Conservation (phyloP, 35 echinoderm and acorn worm genomes). For the Stichopus chloronotus region DNA sequence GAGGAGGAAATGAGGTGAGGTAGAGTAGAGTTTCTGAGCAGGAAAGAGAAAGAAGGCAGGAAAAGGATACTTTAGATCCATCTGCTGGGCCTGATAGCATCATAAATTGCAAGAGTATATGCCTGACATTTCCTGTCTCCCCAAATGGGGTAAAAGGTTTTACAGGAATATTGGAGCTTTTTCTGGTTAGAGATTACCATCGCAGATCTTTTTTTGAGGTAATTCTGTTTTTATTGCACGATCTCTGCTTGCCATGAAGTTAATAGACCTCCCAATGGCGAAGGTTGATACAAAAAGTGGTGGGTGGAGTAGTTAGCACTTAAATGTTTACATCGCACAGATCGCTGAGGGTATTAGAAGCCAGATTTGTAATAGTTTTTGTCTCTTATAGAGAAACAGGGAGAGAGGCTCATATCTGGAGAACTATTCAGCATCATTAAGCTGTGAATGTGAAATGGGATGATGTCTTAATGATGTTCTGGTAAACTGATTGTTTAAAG, state of each 20-base stretch:
- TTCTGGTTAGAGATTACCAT: conserved; percentile 3
- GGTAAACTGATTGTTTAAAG: too few species aligned
- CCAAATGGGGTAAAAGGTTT: conserved; percentile 52
- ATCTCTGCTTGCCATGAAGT: neutral
- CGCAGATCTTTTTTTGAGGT: conserved; percentile 2
- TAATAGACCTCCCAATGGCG: neutral
- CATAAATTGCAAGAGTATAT: conserved; percentile 47
- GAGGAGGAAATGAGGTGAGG: conserved; percentile 54
- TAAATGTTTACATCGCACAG: neutral
- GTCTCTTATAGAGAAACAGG: too few species aligned
- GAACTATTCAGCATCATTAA: too few species aligned
- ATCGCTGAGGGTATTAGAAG: neutral
- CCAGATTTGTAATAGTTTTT: too few species aligned
- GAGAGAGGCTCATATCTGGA: too few species aligned
- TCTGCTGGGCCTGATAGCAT: conserved; percentile 54
- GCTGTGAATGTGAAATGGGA: too few species aligned
- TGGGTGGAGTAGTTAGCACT: neutral
- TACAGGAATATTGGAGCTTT: conserved; percentile 1
- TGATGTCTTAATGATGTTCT: too few species aligned
- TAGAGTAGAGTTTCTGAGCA: conserved; percentile 50
- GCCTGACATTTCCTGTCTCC: conserved; percentile 37
- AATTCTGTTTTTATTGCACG: neutral
- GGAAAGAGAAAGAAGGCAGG: conserved; percentile 44
- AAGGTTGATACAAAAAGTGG: neutral
- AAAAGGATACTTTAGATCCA: conserved; percentile 58